A percentile compares a stretch with the other conserved stretches of the same genome.
Evolutionary conservation across 1,140 invertebrate species (phyloP).

Genomic region (Batillaria attramentaria): DNA sequence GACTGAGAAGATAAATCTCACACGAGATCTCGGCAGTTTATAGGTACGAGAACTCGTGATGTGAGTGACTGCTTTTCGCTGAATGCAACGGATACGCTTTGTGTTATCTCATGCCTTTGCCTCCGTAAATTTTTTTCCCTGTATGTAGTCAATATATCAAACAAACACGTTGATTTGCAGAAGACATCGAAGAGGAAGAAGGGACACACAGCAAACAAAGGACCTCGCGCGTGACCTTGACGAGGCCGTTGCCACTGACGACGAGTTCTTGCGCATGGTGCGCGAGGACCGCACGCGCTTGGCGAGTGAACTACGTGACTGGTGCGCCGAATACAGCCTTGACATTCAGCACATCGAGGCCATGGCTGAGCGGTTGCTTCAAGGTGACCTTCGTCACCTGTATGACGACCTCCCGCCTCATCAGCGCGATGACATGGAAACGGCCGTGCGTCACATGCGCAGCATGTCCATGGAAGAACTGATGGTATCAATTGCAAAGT

Average conservation of each 20-base stretch:
- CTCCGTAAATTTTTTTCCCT: no score
- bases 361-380: not conserved
- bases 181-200: no score
- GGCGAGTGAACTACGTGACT: not conserved
- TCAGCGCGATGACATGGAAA: not conserved
- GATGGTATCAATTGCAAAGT: not conserved
- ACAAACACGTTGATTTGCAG: no score
- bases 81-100: no score
- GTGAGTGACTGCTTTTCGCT: no score
- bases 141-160: no score
- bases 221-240: no score
- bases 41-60: no score
- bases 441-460: not conserved
- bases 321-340: not conserved
- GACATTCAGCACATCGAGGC: not conserved
- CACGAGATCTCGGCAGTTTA: no score
- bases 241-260: not conserved
- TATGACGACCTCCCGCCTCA: not conserved
- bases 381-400: not conserved
- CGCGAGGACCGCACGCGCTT: conserved; percentile 6
- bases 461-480: not conserved
- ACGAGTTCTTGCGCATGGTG: not conserved
- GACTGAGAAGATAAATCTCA: no score
- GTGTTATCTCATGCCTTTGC: no score
- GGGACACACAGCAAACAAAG: no score